These are phyloP conservation scores for Catonia carolina DNA, from an alignment of 2,888 invertebrate species.

Conservation along the genomic window DNA sequence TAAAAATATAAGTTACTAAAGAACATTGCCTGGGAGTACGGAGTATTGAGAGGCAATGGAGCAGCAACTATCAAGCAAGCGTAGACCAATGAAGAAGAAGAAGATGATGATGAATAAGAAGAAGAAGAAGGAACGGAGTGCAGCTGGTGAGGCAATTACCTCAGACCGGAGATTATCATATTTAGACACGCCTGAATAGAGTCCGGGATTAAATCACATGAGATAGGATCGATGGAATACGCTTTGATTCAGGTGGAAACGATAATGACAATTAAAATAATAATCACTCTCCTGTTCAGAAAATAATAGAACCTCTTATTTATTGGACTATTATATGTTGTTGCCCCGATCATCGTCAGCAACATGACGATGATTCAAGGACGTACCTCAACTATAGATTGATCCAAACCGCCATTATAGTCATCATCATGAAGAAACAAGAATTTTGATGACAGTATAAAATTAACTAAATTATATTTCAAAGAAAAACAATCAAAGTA, in stretches of 20 bases:
- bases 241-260: slow-evolving; percentile 7
- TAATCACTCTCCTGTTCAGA: slow-evolving; percentile 8
- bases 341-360: background rate
- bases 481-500: too few relatives aligned
- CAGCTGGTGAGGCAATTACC: slow-evolving; percentile 11
- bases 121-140: background rate
- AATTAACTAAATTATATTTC: too few relatives aligned
- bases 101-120: slow-evolving; percentile 1
- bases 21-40: too few relatives aligned
- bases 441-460: too few relatives aligned
- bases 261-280: slow-evolving; percentile 12
- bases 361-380: too few relatives aligned
- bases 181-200: slow-evolving; percentile 5
- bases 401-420: too few relatives aligned
- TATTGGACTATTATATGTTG: background rate
- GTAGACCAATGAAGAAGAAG: background rate
- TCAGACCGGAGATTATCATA: slow-evolving; percentile 9
- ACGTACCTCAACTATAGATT: too few relatives aligned
- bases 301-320: slow-evolving; percentile 12
- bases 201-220: slow-evolving; percentile 10
- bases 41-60: too few relatives aligned
- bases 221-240: slow-evolving; percentile 2
- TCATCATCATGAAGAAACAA: too few relatives aligned
- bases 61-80: background rate
- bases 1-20: too few relatives aligned